phyloP scores from a whole-genome alignment of 2,113 vertebrate species.

The Passer montanus region DNA sequence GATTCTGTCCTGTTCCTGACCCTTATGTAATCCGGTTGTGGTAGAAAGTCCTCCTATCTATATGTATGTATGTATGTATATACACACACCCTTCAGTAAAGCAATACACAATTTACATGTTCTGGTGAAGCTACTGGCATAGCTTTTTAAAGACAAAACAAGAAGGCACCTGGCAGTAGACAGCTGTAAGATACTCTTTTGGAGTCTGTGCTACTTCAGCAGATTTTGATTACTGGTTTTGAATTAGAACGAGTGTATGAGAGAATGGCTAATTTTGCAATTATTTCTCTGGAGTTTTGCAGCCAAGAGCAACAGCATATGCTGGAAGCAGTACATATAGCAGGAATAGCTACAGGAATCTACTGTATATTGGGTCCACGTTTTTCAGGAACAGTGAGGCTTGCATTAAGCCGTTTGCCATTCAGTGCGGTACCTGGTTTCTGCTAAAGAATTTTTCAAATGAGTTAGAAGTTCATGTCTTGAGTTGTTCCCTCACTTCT shows the following conservation, averaged over 20 bases:
- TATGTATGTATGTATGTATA: background rate
- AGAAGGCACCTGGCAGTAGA: background rate
- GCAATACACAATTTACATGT: background rate
- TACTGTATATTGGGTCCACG: background rate
- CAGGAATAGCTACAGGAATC: background rate
- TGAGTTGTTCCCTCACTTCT: background rate
- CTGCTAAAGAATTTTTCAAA: background rate
- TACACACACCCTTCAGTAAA: background rate
- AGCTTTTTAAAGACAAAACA: background rate
- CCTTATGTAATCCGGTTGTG: background rate
- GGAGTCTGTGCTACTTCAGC: background rate
- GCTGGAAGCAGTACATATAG: background rate
- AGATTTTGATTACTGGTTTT: constrained; percentile 9
- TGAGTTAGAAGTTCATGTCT: background rate
- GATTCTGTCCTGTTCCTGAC: background rate
- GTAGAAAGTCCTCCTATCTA: background rate
- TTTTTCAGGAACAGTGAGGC: background rate
- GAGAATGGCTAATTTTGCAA: background rate
- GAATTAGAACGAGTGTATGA: background rate
- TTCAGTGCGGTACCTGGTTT: background rate
- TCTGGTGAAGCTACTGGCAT: background rate
- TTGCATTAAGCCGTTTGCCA: background rate
- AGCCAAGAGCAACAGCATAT: background rate
- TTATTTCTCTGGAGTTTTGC: constrained; percentile 14
- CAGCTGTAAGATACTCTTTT: background rate